A percentile compares a stretch with the other conserved stretches of the same genome.
phyloP scores from a whole-genome alignment of 53 echinoderm and acorn worm genomes.

The Stichopus horrens region DNA sequence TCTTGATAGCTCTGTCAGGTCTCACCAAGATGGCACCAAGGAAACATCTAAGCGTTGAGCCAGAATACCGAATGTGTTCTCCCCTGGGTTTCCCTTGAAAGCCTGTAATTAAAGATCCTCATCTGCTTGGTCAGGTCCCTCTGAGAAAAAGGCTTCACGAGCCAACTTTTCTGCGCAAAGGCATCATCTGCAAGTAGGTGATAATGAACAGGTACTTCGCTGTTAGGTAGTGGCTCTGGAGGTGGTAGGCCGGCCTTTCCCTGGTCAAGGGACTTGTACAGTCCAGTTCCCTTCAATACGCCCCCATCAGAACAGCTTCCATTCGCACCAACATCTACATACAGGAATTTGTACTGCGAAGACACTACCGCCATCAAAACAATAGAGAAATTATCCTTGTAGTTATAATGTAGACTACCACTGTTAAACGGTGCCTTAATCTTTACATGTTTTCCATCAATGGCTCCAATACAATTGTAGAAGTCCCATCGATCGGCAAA shows the following conservation, averaged over 20 bases:
- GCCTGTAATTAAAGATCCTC: constrained; percentile 29
- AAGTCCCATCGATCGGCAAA: constrained; percentile 57
- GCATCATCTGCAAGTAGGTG: constrained; percentile 59
- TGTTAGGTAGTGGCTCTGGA: constrained; percentile 9
- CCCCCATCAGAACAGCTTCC: constrained; percentile 55
- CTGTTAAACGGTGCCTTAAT: too few relatives aligned
- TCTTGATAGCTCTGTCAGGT: neutral
- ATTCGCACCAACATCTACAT: constrained; percentile 58
- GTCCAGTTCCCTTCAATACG: constrained; percentile 7
- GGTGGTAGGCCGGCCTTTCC: constrained; percentile 17
- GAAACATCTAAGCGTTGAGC: constrained; percentile 9
- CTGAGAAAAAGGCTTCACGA: neutral
- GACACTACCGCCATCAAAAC: constrained; percentile 50
- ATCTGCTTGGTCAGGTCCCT: neutral
- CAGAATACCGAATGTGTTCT: constrained; percentile 31
- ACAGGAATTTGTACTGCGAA: constrained; percentile 48
- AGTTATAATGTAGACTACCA: too few relatives aligned
- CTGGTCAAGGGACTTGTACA: constrained; percentile 36
- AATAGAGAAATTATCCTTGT: too few relatives aligned
- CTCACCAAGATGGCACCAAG: neutral
- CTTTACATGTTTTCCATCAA: too few relatives aligned
- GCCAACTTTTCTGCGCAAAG: constrained; percentile 50
- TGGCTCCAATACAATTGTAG: constrained; percentile 66
- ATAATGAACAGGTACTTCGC: constrained; percentile 35
- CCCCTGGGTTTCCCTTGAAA: neutral